Evolutionary conservation across 1,140 invertebrate species (phyloP).

Genomic region (Helicoverpa armigera): DNA sequence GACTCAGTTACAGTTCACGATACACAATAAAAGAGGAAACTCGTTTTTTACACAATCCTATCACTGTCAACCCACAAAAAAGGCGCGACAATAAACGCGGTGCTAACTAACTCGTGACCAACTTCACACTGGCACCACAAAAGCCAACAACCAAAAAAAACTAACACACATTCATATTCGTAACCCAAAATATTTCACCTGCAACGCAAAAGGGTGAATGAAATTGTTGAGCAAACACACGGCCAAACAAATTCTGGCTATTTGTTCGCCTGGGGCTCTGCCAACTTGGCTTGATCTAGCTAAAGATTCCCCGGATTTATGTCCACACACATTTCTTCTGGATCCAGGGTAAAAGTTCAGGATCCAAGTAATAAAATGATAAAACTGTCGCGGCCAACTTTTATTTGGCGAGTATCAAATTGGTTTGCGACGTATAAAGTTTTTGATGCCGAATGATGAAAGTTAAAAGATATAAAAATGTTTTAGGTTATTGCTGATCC

Average conservation of each 20-base stretch:
- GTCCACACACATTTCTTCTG: constrained; percentile 46
- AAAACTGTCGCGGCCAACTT: constrained; percentile 35
- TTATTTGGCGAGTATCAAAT: constrained; percentile 43
- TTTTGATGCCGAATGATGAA: constrained; percentile 9
- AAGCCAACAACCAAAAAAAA: not conserved
- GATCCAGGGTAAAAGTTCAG: constrained; percentile 38
- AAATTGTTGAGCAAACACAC: constrained; percentile 39
- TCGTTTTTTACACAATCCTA: not conserved
- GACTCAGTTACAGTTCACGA: no score
- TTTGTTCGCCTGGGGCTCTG: constrained; percentile 32
- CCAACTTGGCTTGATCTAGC: constrained; percentile 47
- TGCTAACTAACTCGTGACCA: not conserved
- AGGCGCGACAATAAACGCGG: not conserved
- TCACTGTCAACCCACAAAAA: not conserved
- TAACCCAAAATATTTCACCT: constrained; percentile 19
- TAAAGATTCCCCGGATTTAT: constrained; percentile 40
- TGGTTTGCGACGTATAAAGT: constrained; percentile 30
- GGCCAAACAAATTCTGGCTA: constrained; percentile 38
- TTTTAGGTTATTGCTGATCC: constrained; percentile 9
- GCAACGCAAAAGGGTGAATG: constrained; percentile 24
- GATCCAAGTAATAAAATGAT: constrained; percentile 39
- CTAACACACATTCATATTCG: constrained; percentile 3
- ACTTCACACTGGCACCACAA: not conserved
- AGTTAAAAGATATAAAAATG: constrained; percentile 30
- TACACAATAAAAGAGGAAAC: no score